Evolutionary conservation across 2,797 vertebrate species (phyloP), one percentile per base, ranked within the genome.

Genomic region (Denticeps clupeoides): DNA sequence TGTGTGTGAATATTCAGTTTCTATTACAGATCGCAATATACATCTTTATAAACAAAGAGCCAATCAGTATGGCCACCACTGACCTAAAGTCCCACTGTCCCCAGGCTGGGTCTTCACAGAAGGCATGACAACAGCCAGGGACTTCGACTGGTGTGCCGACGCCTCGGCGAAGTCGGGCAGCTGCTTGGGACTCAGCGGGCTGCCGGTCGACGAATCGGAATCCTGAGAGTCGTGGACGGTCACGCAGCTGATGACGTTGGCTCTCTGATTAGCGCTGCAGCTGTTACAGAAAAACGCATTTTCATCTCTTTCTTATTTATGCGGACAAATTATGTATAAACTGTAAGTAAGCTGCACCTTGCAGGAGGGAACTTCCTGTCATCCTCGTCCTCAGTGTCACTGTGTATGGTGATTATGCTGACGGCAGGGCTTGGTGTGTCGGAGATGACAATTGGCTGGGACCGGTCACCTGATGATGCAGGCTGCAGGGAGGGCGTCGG

Each of bases 321-420:
- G 37, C 1, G 35, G 1, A 47, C 22, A 45, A 31, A 35, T 4
- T 19, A 19, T 19, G 18, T 3, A 19, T 19, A 19, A 2, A 19
- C 19, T 19, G 16, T 10, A 18, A 11, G 35, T 19, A n/a, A n/a
- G 9, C 9, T 21, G 16, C 77, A 97, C 93, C 88, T 89, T 55
- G 60, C 72, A 51, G 89, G 84, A 6, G 89, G 85, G 61, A 84
- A 87, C 70, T 96, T 98, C 68, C 79, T 87, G 71, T 98, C 92
- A 12, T 93, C 91, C 49, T 97, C 94, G n/a, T 98, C 93, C 24
- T 98, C 94, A 0, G 91, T 94, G 80, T 98, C 94, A 1, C 94
- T 98, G 73, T 91, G 90, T 69, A 98, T 98, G 69, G 92, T 97
- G 79, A 98, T 98, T 79, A 98, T 93, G 59, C 92, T 98, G 77